Evolutionary conservation across 2,113 vertebrate species (phyloP).

Genomic region (Heliornis fulica): DNA sequence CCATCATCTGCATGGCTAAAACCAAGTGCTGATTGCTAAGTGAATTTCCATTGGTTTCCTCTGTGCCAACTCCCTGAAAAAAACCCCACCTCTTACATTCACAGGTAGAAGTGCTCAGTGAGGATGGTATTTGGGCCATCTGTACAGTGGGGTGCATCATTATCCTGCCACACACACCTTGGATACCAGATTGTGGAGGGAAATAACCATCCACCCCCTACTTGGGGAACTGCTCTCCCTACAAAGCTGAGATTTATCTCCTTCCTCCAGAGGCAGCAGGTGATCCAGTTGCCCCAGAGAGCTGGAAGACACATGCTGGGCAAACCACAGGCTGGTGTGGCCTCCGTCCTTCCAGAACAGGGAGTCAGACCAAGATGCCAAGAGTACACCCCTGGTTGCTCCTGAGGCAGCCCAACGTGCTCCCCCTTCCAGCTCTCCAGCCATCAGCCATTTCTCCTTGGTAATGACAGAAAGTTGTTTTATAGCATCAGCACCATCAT

Average conservation of each 20-base stretch:
- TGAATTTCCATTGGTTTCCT: slow-evolving; percentile 24
- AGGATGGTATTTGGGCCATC: background rate
- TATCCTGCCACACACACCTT: background rate
- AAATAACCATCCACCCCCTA: background rate
- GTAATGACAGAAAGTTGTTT: background rate
- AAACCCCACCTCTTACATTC: background rate
- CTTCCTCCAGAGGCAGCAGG: background rate
- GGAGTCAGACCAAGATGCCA: background rate
- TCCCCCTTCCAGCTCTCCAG: background rate
- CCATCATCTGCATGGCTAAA: too few relatives aligned
- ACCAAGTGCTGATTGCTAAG: background rate
- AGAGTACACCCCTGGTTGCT: background rate
- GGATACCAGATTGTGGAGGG: fast-evolving
- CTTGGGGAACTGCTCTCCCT: background rate
- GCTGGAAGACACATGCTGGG: fast-evolving
- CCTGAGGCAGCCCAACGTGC: background rate
- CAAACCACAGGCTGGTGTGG: background rate
- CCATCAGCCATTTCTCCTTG: background rate
- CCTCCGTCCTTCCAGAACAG: background rate
- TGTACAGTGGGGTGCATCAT: background rate
- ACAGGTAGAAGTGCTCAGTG: background rate
- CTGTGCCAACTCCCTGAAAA: background rate
- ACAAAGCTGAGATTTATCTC: background rate
- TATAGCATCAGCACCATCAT: background rate
- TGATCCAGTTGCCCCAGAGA: background rate